Evolutionary conservation across 1,140 invertebrate genomes (phyloP), one percentile per base, ranked within the genome.

Genomic region (Ericerus pela): DNA sequence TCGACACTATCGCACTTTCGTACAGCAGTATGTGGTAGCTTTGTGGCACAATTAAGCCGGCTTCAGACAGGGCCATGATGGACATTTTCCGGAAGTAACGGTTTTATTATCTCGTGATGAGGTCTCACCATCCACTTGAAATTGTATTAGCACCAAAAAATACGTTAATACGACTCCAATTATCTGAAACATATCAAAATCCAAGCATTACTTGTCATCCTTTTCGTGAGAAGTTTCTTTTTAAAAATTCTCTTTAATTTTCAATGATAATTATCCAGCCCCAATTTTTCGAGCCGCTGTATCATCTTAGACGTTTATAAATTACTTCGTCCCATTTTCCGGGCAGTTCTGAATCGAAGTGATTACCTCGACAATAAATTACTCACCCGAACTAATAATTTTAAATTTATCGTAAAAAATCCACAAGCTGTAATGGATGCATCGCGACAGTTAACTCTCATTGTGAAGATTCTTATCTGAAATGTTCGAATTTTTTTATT

Each of bases 71-170:
- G 41, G 41, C 41, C 41, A 47, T 14, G 41, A 47, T 14, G 41
- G 3, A 16, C 41, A 47, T n/a, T n/a, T n/a, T n/a, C n/a, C n/a
- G n/a, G n/a, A n/a, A n/a, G n/a, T n/a, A n/a, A n/a, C n/a, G 16
- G 22, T 47, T 24, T 20, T 24, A 8, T 18, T 47, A 10, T 18
- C 20, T 24, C 20, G 16, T 47, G 41, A 24, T 22, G 41, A 47
- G 11, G 41, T 47, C 26, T 47, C 51, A 18, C 33, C 33, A 22
- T 54, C 53, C 27, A 36, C 22, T 36, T 54, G 53, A 29, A 54
- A 54, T 36, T 54, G 53, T 36, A 54, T 33, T 24, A 54, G 53
- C 22, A 54, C 53, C 22, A 54, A 30, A 22, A 54, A 54, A 36
- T 54, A 54, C 33, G 53, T 54, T 22, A 54, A 22, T 20, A 54